These are phyloP conservation scores for Arctopsyche grandis DNA, from an alignment of 1,140 invertebrate genomes.

Conservation along the genomic window DNA sequence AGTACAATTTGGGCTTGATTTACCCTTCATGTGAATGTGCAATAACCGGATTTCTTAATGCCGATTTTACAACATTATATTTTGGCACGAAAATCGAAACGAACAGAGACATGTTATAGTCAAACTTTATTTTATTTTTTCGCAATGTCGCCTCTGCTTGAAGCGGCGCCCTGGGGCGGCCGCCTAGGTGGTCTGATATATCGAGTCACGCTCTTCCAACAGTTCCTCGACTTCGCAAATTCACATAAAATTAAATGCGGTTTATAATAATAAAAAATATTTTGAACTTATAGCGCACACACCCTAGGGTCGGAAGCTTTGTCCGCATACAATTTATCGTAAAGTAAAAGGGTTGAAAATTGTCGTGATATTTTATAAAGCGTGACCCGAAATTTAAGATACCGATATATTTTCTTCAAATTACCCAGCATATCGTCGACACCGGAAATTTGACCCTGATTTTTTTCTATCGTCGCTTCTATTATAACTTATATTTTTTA, in stretches of 20 bases:
- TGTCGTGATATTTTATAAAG: not conserved
- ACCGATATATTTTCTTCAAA: not conserved
- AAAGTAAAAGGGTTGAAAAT: not conserved
- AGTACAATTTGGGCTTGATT: no score
- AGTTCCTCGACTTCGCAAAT: not conserved
- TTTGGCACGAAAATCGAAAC: no score
- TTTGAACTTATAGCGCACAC: not conserved
- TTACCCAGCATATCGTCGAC: not conserved
- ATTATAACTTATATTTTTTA: no score
- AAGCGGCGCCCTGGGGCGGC: not conserved
- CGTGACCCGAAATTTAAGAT: not conserved
- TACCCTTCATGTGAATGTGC: no score
- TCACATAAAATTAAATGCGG: no score
- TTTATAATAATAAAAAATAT: no score
- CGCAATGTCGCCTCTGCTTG: not conserved
- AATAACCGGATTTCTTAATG: no score
- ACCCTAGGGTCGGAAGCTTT: not conserved
- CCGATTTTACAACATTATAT: no score
- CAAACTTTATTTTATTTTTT: not conserved
- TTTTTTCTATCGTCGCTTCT: not conserved
- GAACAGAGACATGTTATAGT: no score
- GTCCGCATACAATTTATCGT: not conserved
- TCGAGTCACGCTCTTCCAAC: not conserved
- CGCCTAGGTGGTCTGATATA: not conserved
- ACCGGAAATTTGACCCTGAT: slow-evolving; percentile 7